These are phyloP conservation scores for Notodromas monacha DNA, from an alignment of 2,888 invertebrate species.

Conservation along the genomic window DNA sequence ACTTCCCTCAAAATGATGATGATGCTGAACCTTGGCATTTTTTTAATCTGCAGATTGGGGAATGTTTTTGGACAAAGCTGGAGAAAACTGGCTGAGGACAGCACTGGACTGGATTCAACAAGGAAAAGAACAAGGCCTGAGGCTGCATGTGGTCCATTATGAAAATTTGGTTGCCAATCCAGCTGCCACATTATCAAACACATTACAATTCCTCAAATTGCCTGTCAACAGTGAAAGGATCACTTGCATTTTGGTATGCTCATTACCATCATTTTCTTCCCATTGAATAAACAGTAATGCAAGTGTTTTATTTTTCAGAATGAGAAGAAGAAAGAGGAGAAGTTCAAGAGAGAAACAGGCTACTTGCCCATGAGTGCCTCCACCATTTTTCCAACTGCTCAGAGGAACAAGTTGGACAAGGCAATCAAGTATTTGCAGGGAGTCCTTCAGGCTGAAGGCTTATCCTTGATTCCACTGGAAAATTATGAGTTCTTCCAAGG, in stretches of 20 bases:
- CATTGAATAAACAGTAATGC: not conserved
- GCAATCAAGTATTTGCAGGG: not conserved
- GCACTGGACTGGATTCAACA: slow-evolving; percentile 8
- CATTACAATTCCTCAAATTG: slow-evolving; percentile 2
- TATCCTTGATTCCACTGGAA: not conserved
- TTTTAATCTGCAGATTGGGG: not conserved
- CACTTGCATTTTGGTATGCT: not conserved
- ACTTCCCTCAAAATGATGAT: too few species aligned
- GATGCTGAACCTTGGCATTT: too few species aligned
- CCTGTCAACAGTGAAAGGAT: not conserved
- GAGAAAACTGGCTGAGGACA: slow-evolving; percentile 8
- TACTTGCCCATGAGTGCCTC: not conserved
- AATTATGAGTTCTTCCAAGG: not conserved
- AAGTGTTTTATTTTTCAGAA: not conserved
- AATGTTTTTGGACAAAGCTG: not conserved
- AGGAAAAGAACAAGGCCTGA: not conserved
- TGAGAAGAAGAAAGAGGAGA: not conserved
- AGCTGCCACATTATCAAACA: slow-evolving; percentile 6
- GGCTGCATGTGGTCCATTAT: slow-evolving; percentile 13
- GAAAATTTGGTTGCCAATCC: slow-evolving; percentile 13
- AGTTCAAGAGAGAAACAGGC: not conserved
- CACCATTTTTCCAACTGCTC: not conserved
- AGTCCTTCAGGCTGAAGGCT: not conserved
- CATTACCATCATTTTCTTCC: slow-evolving; percentile 1
- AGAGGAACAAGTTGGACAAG: not conserved